These are phyloP conservation scores for Eilema griseolum DNA, from an alignment of 2,888 invertebrate species.

Conservation along the genomic window DNA sequence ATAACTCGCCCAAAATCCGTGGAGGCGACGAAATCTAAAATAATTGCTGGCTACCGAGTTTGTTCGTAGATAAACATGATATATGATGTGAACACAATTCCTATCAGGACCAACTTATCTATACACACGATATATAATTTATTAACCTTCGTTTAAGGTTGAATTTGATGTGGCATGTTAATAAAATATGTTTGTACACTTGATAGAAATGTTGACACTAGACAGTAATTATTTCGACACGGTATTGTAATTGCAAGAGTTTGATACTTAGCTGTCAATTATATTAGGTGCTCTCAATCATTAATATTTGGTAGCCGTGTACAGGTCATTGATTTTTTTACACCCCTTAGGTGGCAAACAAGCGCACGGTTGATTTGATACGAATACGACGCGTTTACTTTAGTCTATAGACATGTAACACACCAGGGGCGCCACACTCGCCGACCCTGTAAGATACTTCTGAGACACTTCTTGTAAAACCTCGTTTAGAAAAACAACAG, in stretches of 20 bases:
- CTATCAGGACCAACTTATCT: conserved; percentile 45
- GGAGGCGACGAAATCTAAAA: conserved; percentile 65
- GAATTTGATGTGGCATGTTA: conserved; percentile 16
- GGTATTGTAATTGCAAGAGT: conserved; percentile 59
- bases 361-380: too few relatives aligned
- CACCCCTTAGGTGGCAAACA: too few relatives aligned
- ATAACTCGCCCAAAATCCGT: conserved; percentile 57
- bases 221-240: conserved; percentile 64
- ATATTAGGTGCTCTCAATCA: conserved; percentile 45
- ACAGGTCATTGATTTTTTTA: conserved; percentile 1
- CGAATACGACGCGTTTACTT: too few relatives aligned
- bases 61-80: conserved; percentile 66
- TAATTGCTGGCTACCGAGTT: conserved; percentile 69
- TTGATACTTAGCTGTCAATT: conserved; percentile 58
- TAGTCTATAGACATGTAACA: too few relatives aligned
- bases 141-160: conserved; percentile 16
- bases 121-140: conserved; percentile 12
- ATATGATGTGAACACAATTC: conserved; percentile 61
- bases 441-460: too few relatives aligned
- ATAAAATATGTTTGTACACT: conserved; percentile 32
- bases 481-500: too few relatives aligned
- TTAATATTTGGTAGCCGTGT: conserved; percentile 39
- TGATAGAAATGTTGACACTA: conserved; percentile 57
- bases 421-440: too few relatives aligned
- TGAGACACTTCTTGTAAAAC: too few relatives aligned